Base-by-base conservation (phyloP, 2,113 vertebrate species). In the Porphyrio hochstetteri region DNA sequence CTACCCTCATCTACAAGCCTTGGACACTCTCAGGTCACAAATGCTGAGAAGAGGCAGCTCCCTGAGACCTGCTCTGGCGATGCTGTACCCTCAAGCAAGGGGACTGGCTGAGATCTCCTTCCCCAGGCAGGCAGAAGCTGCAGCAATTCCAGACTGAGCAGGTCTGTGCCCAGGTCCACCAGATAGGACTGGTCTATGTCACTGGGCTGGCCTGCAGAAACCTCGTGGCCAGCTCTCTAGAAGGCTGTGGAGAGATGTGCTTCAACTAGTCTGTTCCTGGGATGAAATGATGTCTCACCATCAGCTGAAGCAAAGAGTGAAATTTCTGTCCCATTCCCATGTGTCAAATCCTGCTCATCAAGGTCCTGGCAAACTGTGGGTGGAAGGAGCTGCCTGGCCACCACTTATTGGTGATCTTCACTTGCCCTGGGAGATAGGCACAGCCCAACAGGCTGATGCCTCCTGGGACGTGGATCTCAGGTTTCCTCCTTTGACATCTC, bases 171-270 rank as follows among this genome's bases (percentile, higher is more conserved):
- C 7, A 46, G 13, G 36, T 17, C n/a, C 19, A 55, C 18, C 4
- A 25, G 36, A 33, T 42, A 53, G 35, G 27, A 71, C 19, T 15
- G 18, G 16, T 35, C 48, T 68, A 1, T 14, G 28, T 18, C 13
- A 4, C 77, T 72, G n/a, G 38, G 33, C 33, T 65, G 16, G 29
- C 59, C 60, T 31, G 40, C 3, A 25, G 56, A 36, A 92, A 16
- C 24, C 5, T 72, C 0, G 0, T 64, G 53, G 23, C 11, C 24
- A 1, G 4, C 24, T 63, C 20, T 53, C 46, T 55, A 20, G 15
- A 25, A 90, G 28, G 28, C 69, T 8, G 1, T 1, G 1, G 36
- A 84, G 17, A 61, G 4, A 67, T 23, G 4, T 1, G 0, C 6
- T 85, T 88, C 3, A 4, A 20, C 46, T 61, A 28, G 8, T 20